phyloP scores from a whole-genome alignment of 2,113 vertebrate genomes.

The Sorex fumeus region DNA sequence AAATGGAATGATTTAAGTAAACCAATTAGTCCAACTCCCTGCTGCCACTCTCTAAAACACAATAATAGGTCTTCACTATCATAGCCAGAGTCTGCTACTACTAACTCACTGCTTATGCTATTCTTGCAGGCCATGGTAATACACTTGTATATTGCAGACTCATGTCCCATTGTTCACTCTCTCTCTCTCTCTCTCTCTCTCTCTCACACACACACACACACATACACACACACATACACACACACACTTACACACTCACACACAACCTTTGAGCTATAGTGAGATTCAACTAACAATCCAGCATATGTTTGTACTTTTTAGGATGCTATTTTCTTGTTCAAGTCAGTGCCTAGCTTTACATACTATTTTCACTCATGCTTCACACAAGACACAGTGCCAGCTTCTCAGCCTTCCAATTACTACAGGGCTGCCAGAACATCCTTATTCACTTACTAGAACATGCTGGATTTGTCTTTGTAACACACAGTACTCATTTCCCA shows the following conservation, averaged over 20 bases:
- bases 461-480: not conserved
- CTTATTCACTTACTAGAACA: not conserved
- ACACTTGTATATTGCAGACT: not conserved
- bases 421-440: not conserved
- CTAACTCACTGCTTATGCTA: not conserved
- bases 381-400: not conserved
- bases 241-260: not conserved
- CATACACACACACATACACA: not conserved
- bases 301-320: not conserved
- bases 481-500: too few species aligned
- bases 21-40: not conserved
- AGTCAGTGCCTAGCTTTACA: not conserved
- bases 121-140: not conserved
- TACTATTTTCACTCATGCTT: not conserved
- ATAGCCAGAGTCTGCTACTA: not conserved
- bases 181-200: not conserved
- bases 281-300: not conserved
- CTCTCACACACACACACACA: not conserved
- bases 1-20: too few species aligned
- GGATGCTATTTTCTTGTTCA: not conserved
- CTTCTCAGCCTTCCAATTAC: not conserved
- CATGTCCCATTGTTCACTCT: too few species aligned
- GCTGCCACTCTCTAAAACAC: not conserved
- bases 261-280: not conserved
- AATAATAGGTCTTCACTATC: not conserved